These are phyloP conservation scores for Stegodyphus mimosarum DNA, from an alignment of 1,140 invertebrate genomes.

Conservation along the genomic window DNA sequence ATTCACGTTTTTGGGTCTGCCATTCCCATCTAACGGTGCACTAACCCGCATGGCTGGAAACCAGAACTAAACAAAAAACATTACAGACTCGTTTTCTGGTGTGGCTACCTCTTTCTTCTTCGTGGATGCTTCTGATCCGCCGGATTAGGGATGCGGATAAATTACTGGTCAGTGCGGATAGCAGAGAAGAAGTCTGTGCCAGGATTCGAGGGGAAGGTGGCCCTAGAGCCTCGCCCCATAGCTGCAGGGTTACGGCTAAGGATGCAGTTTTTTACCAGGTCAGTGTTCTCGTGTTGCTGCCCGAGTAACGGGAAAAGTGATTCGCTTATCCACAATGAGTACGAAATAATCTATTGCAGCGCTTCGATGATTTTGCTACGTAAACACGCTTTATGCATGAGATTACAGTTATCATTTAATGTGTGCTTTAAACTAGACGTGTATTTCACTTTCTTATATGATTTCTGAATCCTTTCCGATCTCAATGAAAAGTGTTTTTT, in stretches of 20 bases:
- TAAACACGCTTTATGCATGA: too few species aligned
- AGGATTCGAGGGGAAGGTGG: slow-evolving; percentile 1
- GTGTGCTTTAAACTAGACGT: too few species aligned
- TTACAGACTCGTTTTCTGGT: not conserved
- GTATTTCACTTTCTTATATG: too few species aligned
- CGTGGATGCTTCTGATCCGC: slow-evolving; percentile 17
- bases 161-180: slow-evolving; percentile 25
- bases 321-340: not conserved
- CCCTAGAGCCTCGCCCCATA: slow-evolving; percentile 8
- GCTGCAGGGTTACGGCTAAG: slow-evolving; percentile 36
- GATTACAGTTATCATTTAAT: too few species aligned
- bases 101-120: not conserved
- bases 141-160: slow-evolving; percentile 30
- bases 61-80: not conserved
- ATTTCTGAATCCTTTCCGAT: too few species aligned
- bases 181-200: not conserved
- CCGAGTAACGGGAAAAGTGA: not conserved
- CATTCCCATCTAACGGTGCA: slow-evolving; percentile 29
- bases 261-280: slow-evolving; percentile 33
- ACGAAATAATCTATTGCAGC: not conserved
- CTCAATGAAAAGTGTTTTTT: too few species aligned
- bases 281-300: slow-evolving; percentile 1
- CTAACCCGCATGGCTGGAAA: slow-evolving; percentile 14
- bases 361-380: too few species aligned
- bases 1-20: slow-evolving; percentile 16